Evolutionary conservation across 2,113 vertebrate genomes (phyloP), one percentile per base, ranked within the genome.

Genomic region (Phyllostomus hastatus): DNA sequence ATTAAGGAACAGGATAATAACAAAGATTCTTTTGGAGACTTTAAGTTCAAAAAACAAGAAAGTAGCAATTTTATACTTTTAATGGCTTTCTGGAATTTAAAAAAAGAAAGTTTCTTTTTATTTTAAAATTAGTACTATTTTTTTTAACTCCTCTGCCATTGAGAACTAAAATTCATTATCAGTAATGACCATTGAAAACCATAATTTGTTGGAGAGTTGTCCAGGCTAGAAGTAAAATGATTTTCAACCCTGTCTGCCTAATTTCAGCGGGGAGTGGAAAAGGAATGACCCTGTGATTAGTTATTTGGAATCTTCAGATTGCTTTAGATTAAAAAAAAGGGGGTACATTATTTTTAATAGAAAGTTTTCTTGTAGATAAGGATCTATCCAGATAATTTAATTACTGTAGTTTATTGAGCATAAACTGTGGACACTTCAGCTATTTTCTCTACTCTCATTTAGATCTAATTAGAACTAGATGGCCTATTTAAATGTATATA

Each of bases 381-480:
- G 2, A 14, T 10, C 17, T 94, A 84, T 48, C 91, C 64, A 93
- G 67, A 95, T 89, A 79, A 5, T 35, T 97, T 52, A 69, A 85
- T 95, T 96, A 91, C 43, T 92, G 20, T 22, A 26, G 64, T 92
- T 98, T 91, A 82, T 92, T 94, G 75, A 12, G 33, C 90, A n/a
- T 97, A 95, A 95, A 97, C 41, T 92, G 41, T 92, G 79, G 97
- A 64, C 35, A 79, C 69, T 81, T 92, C 28, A 94, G 57, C 14
- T 61, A 87, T 97, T 92, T 91, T 69, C 41, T 6, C 66, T n/a
- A 66, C 54, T 97, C 35, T 86, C 11, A 64, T 96, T 86, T 61
- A 75, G 10, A 80, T 52, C n/a, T 96, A 96, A 95, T 83, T 97
- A 96, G 95, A 93, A 94, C 14, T 95, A 86, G 66, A 64, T 79